phyloP scores from a whole-genome alignment of 1,140 invertebrate genomes.

The Panagrolaimus sp. region DNA sequence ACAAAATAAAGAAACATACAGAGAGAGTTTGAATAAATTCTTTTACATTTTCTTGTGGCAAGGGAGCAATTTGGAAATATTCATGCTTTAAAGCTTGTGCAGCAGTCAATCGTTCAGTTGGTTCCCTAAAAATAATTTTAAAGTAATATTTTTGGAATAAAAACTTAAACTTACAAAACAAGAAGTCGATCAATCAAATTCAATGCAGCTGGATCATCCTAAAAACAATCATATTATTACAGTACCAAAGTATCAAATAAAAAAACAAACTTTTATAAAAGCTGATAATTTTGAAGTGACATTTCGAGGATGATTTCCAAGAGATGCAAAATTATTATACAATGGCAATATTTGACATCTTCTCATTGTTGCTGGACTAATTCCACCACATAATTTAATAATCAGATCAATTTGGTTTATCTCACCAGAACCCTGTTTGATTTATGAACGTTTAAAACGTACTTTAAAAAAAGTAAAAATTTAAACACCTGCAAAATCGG shows the following conservation, averaged over 20 bases:
- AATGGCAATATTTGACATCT: conserved; percentile 85
- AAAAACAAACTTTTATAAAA: conserved; percentile 65
- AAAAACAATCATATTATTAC: conserved; percentile 82
- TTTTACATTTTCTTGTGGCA: conserved; percentile 66
- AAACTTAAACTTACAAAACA: not conserved
- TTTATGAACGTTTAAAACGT: not conserved
- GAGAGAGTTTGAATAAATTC: conserved; percentile 46
- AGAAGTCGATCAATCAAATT: not conserved
- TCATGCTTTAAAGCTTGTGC: conserved; percentile 91
- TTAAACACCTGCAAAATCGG: conserved; percentile 68
- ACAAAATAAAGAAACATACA: conserved; percentile 22
- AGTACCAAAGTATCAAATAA: conserved; percentile 87
- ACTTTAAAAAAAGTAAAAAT: not conserved
- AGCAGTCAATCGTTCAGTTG: conserved; percentile 79
- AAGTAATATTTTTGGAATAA: not conserved
- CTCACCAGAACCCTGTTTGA: conserved; percentile 65
- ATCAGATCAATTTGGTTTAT: conserved; percentile 91
- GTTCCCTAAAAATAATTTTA: conserved; percentile 73
- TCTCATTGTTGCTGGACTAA: conserved; percentile 83
- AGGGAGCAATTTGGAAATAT: conserved; percentile 95
- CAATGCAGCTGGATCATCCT: conserved; percentile 74
- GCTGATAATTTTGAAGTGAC: not conserved
- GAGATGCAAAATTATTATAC: conserved; percentile 63
- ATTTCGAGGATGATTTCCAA: not conserved
- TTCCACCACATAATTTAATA: conserved; percentile 89